Evolutionary conservation across 2,113 vertebrate genomes (phyloP), one percentile per base, ranked within the genome.

Genomic region (Catharus bicknelli): DNA sequence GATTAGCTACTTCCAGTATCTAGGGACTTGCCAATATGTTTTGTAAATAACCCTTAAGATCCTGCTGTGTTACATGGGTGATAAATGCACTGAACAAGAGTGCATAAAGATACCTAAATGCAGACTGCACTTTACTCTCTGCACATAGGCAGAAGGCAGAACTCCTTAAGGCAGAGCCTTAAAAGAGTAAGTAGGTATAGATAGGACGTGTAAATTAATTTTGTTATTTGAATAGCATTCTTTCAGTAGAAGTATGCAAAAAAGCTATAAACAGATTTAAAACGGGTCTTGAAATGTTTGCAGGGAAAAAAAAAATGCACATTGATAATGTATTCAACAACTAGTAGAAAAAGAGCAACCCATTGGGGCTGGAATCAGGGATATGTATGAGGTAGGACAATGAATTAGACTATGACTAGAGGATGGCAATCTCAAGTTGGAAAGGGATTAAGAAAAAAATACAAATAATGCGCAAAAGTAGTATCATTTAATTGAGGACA

Each of bases 21-120:
- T 38, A 70, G 27, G 8, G 25, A 74, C 55, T 66, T 81, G 51
- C 22, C 38, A 81, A 62, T 23, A 25, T 36, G 18, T 40, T 84
- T 74, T 61, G 30, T 22, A 88, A 92, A 61, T 40, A 74, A 81
- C 18, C 17, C 11, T 75, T 54, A 72, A 40, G 42, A 55, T 22
- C 43, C 27, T 79, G 17, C 11, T 58, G 12, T 43, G 18, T 48
- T 73, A 57, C 3, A 7, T 25, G 43, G 0, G 0, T 64, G 20
- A 80, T 34, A 69, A 83, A 79, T 25, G 38, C 40, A 64, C 2
- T 47, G 68, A 77, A 82, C 11, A 75, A 87, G 57, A 82, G 78
- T 1, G 0, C 3, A 4, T 43, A 78, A 78, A 61, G 34, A 67
- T 11, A 50, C 0, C 1, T 25, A 40, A 79, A 30, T 10, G 7